Evolutionary conservation across 2,797 vertebrate species (phyloP).

Genomic region (Chromobotia macracanthus): DNA sequence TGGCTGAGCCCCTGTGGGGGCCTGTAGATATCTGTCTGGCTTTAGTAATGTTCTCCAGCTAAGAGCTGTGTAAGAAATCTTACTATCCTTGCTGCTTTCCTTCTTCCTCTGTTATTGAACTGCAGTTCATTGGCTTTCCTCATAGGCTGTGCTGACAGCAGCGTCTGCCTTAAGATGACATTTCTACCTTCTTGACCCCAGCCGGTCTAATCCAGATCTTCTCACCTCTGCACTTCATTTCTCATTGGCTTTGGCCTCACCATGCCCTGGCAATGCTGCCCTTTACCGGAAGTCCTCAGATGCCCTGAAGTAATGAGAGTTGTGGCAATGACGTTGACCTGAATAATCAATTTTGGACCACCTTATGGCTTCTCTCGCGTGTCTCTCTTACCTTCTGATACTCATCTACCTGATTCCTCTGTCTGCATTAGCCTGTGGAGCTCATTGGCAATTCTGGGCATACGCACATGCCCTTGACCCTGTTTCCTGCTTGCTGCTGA

Average conservation of each 20-base stretch:
- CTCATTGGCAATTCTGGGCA: conserved; percentile 12
- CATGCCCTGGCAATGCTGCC: background rate
- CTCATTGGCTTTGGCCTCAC: background rate
- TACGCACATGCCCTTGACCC: conserved; percentile 5
- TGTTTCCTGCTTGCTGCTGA: background rate
- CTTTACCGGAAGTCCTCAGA: background rate
- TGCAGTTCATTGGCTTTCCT: conserved; percentile 29
- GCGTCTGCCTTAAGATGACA: conserved; percentile 31
- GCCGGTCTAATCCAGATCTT: conserved; percentile 24
- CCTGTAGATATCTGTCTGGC: conserved; percentile 31
- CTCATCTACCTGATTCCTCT: conserved; percentile 1
- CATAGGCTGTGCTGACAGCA: conserved; percentile 3
- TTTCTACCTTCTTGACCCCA: background rate
- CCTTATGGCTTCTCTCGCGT: background rate
- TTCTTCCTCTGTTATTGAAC: conserved; percentile 26
- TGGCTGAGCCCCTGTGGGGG: conserved; percentile 23
- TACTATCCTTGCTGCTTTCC: conserved; percentile 16
- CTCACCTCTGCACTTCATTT: conserved; percentile 13
- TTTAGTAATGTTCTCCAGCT: conserved; percentile 41
- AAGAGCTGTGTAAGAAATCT: conserved; percentile 28
- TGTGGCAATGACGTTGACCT: background rate
- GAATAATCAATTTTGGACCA: background rate
- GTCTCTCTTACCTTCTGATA: background rate
- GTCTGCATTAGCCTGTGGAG: background rate
- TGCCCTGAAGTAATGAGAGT: conserved; percentile 28